phyloP scores from a whole-genome alignment of 2,888 invertebrate species.

The Dioctria rufipes region DNA sequence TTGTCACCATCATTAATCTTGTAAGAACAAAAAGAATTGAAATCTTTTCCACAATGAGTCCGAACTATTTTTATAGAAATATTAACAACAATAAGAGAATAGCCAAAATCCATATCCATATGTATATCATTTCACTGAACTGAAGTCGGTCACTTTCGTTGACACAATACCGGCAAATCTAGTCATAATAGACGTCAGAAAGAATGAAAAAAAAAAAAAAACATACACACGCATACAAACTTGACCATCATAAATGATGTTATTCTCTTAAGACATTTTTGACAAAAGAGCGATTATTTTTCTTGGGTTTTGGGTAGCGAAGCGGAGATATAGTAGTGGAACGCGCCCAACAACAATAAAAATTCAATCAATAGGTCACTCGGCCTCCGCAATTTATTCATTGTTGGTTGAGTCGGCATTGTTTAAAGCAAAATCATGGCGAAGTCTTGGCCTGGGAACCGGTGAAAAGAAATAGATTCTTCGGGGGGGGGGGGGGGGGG shows the following conservation, averaged over 20 bases:
- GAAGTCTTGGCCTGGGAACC: neutral
- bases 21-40: no score
- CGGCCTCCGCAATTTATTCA: neutral
- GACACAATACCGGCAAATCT: neutral
- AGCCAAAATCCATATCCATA: no score
- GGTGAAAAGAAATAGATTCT: neutral
- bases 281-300: no score
- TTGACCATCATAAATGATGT: neutral
- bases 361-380: slow-evolving; percentile 36
- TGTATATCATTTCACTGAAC: neutral
- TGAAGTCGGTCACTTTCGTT: neutral
- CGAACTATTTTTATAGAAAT: no score
- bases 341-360: neutral
- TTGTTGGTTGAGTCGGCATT: neutral
- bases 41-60: no score
- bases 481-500: no score
- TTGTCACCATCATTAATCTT: no score
- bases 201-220: neutral
- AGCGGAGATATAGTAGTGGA: slow-evolving; percentile 1
- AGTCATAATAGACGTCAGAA: neutral
- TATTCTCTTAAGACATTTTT: neutral
- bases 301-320: neutral
- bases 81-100: no score
- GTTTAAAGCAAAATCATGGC: neutral
- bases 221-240: neutral